Base-by-base conservation (phyloP, 2,797 vertebrate genomes). In the Okamejei kenojei region DNA sequence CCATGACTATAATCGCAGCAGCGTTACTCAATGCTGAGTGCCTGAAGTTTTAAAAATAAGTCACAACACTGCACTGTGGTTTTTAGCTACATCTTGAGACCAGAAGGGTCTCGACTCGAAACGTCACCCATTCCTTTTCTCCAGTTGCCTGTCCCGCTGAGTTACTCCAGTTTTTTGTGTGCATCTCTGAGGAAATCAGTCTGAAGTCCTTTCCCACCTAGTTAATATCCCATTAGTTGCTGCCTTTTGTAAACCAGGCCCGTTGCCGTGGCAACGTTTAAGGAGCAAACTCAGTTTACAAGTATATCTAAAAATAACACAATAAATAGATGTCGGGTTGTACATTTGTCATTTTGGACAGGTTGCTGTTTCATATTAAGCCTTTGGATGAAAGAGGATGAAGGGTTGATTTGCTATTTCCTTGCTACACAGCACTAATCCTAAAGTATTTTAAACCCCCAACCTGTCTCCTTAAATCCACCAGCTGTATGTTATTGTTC, bases 291-390 rank as follows among this genome's bases (percentile, higher is more conserved):
- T n/a, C 71, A 92, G 90, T 92, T 92, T 73, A 92, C 73, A 92
- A 92, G 90, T 92, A 35, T 88, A 88, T 76, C 73, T 92, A 76
- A 92, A 92, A 92, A 92, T 88, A 88, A 88, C 84, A 54, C 73
- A 2, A 45, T 29, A 92, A 92, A 92, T 54, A 74, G 90, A 92
- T 54, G 38, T 5, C 54, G 26, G 38, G 11, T 71, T 76, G 71
- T 76, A 45, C 90, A 54, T 29, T 92, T 92, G 90, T 54, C 90
- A 92, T 35, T 58, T 76, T 92, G 90, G 71, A 92, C 90, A 92
- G 90, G 68, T 45, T 92, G 73, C 35, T 92, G 23, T 32, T 92
- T 74, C 17, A 38, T 29, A n/a, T 54, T 17, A 76, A 45, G 71
- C 23, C 71, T 76, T n/a, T 74, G 71, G 65, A 32, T 90, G 88